phyloP scores from a whole-genome alignment of 2,113 vertebrate species.

The Arizona elegans region DNA sequence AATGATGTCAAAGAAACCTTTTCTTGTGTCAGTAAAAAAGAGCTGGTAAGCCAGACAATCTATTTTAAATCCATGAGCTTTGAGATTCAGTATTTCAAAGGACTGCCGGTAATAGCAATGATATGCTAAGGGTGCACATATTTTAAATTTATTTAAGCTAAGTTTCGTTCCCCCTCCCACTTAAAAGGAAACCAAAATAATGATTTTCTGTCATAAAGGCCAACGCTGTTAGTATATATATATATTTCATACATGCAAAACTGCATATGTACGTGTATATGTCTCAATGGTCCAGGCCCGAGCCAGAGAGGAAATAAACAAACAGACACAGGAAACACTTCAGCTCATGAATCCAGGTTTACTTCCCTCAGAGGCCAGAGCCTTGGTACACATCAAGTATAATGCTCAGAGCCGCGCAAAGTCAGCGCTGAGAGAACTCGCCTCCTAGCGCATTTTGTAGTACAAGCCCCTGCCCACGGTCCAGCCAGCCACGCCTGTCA shows the following conservation, averaged over 20 bases:
- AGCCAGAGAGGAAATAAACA: no score
- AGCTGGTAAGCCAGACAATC: slow-evolving; percentile 46
- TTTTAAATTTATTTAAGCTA: slow-evolving; percentile 55
- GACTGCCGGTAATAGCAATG: slow-evolving; percentile 45
- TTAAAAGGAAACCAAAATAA: slow-evolving; percentile 54
- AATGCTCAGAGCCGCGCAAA: no score
- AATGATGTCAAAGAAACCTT: slow-evolving; percentile 4
- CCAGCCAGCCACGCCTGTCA: no score
- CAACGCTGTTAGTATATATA: slow-evolving; percentile 41
- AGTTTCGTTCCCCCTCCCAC: slow-evolving; percentile 13
- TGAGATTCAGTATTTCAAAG: slow-evolving; percentile 55
- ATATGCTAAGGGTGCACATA: slow-evolving; percentile 42
- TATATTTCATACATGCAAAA: not conserved
- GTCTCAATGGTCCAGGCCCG: no score
- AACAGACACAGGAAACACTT: no score
- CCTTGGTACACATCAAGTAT: no score
- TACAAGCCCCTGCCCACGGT: no score
- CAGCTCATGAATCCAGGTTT: no score
- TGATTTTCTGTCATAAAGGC: slow-evolving; percentile 61
- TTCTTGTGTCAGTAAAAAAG: slow-evolving; percentile 35
- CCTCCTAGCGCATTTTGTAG: no score
- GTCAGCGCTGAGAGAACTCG: no score
- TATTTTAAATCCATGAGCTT: slow-evolving; percentile 54
- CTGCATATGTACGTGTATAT: no score
- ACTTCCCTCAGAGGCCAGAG: no score